Percentiles rank a stretch among this genome's conserved stretches.
phyloP scores from a whole-genome alignment of 2,888 invertebrate genomes.

The Automeris io region DNA sequence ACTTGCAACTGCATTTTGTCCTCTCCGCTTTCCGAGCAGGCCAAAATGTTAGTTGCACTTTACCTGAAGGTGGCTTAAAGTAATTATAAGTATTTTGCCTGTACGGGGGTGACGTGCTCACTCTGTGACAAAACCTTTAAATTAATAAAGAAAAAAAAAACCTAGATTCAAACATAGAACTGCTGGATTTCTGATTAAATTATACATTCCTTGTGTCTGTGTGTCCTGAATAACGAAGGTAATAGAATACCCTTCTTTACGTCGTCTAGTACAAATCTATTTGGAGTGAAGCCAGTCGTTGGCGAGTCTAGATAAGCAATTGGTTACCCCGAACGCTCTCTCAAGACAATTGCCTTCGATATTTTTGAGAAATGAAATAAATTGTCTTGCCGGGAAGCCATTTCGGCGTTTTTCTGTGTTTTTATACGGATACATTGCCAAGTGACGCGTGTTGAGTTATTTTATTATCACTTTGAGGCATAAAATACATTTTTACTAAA shows the following conservation, averaged over 20 bases:
- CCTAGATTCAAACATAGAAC: too few species aligned
- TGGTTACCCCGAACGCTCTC: conserved; percentile 32
- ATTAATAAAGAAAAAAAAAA: too few species aligned
- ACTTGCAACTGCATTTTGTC: too few species aligned
- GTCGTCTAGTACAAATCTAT: conserved; percentile 33
- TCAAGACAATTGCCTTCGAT: conserved; percentile 42
- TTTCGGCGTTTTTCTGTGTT: conserved; percentile 2
- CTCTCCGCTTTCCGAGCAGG: too few species aligned
- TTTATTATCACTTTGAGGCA: background rate
- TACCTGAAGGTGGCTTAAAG: too few species aligned
- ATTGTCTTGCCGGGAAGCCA: conserved; percentile 13
- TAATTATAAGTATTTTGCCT: too few species aligned
- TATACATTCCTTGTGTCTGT: conserved; percentile 2
- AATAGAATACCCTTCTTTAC: conserved; percentile 27
- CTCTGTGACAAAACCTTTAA: too few species aligned
- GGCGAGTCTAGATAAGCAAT: conserved; percentile 41
- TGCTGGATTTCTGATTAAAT: too few species aligned
- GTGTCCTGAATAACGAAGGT: conserved; percentile 11
- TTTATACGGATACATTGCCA: conserved; percentile 1
- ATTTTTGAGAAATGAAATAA: conserved; percentile 35
- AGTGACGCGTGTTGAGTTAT: background rate
- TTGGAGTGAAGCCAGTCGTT: conserved; percentile 45
- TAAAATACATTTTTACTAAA: background rate
- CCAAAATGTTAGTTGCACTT: too few species aligned
- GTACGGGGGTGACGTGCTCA: too few species aligned